Percentiles rank a stretch among this genome's conserved stretches.
Conservation (phyloP, 2,888 invertebrate genomes). For the Agonopterix arenella region DNA sequence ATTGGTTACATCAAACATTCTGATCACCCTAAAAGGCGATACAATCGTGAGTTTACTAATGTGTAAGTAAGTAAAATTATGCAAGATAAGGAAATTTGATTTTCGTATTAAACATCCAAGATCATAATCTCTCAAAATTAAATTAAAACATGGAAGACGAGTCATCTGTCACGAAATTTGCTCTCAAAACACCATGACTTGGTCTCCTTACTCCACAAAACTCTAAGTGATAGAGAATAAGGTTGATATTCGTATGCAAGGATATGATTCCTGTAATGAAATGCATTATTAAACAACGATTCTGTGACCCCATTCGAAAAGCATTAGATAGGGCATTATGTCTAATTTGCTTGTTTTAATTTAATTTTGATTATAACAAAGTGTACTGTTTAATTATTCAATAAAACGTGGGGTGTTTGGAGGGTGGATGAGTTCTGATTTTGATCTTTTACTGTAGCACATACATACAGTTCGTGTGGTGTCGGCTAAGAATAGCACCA, state of each 20-base stretch:
- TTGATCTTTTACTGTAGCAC: background rate
- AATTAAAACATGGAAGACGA: conserved; percentile 25
- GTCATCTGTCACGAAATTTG: conserved; percentile 48
- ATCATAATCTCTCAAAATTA: background rate
- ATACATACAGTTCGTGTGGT: no score
- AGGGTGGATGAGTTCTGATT: conserved; percentile 11
- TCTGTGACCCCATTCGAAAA: conserved; percentile 64
- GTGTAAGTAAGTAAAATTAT: no score
- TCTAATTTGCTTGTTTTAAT: conserved; percentile 73
- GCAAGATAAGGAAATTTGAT: background rate
- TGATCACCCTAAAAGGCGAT: no score
- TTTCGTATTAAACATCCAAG: background rate
- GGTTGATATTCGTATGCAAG: background rate
- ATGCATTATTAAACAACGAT: conserved; percentile 66
- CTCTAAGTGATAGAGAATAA: background rate
- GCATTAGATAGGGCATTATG: conserved; percentile 59
- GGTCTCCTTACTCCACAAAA: background rate
- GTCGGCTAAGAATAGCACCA: no score
- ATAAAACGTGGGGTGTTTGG: conserved; percentile 19
- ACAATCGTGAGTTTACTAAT: no score
- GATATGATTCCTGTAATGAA: conserved; percentile 29
- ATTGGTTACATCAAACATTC: no score
- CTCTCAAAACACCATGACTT: background rate
- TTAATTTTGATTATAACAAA: conserved; percentile 69
- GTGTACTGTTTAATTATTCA: conserved; percentile 64